phyloP scores from a whole-genome alignment of 2,797 vertebrate species.

The Apodemus agrarius region DNA sequence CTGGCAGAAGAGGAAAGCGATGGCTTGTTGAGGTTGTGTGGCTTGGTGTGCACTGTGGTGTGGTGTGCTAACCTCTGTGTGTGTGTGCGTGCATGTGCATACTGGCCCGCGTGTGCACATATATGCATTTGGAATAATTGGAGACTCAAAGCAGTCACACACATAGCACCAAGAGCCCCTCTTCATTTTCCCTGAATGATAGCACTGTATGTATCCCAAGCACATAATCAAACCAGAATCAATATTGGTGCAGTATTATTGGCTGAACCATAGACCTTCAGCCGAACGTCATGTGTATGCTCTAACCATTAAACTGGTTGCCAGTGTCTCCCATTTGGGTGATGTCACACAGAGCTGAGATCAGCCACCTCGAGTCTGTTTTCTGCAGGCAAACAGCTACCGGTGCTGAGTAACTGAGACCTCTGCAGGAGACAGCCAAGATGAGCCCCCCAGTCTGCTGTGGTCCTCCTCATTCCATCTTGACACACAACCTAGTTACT shows the following conservation, averaged over 20 bases:
- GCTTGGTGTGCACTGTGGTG: neutral
- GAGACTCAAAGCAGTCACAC: neutral
- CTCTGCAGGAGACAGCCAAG: fast-evolving
- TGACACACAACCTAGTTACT: neutral
- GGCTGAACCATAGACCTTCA: neutral
- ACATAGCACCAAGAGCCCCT: neutral
- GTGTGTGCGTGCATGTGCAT: fast-evolving
- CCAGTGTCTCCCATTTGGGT: neutral
- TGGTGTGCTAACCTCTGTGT: neutral
- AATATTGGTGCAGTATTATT: neutral
- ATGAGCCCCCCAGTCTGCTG: fast-evolving
- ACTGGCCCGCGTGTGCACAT: neutral
- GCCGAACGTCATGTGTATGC: neutral
- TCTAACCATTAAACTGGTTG: neutral
- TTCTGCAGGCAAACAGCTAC: neutral
- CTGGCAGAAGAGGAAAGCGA: neutral
- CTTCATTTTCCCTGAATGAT: neutral
- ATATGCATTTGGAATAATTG: neutral
- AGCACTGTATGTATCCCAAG: neutral
- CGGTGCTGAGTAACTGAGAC: neutral
- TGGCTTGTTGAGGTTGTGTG: neutral
- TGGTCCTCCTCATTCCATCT: neutral
- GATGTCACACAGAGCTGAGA: neutral
- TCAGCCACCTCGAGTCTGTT: neutral
- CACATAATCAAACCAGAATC: neutral